A percentile compares a stretch with the other conserved stretches of the same genome.
These are phyloP conservation scores for Rhodophaea formosa DNA, from an alignment of 2,888 invertebrate genomes.

Conservation along the genomic window DNA sequence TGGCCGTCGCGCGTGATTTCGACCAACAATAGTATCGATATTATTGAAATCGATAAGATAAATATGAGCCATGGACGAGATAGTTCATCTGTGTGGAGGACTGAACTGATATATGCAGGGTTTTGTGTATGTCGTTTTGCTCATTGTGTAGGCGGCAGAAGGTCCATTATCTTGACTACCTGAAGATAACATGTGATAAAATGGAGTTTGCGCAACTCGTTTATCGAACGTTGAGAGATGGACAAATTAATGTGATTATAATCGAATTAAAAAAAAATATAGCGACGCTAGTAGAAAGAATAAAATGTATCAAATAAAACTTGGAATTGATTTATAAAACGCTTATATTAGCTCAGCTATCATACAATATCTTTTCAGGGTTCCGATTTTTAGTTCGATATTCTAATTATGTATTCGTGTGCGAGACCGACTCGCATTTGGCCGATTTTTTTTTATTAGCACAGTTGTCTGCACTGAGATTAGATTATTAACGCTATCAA, in stretches of 20 bases:
- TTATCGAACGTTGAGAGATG: slow-evolving; percentile 25
- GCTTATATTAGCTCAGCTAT: too few species aligned
- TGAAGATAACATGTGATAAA: slow-evolving; percentile 28
- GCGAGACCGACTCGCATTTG: too few species aligned
- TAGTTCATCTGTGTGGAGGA: slow-evolving; percentile 51
- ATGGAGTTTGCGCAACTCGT: slow-evolving; percentile 28
- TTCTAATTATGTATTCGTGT: too few species aligned
- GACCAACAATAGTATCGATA: slow-evolving; percentile 46
- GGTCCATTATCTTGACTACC: slow-evolving; percentile 46
- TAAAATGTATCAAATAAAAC: too few species aligned
- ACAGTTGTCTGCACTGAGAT: too few species aligned
- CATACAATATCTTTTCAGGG: too few species aligned
- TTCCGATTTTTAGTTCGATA: too few species aligned
- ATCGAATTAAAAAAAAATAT: not conserved
- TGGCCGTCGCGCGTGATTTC: slow-evolving; percentile 64
- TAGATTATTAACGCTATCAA: slow-evolving; percentile 6
- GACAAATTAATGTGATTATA: not conserved
- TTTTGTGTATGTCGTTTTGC: slow-evolving; percentile 32
- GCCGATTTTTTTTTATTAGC: too few species aligned
- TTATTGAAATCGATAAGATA: slow-evolving; percentile 62
- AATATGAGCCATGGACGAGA: slow-evolving; percentile 40
- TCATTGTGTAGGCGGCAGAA: slow-evolving; percentile 43
- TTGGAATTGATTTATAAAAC: too few species aligned
- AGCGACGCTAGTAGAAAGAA: too few species aligned
- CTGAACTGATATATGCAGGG: slow-evolving; percentile 35